Base-by-base conservation (phyloP, 2,113 vertebrate species). In the Caranx ignobilis region DNA sequence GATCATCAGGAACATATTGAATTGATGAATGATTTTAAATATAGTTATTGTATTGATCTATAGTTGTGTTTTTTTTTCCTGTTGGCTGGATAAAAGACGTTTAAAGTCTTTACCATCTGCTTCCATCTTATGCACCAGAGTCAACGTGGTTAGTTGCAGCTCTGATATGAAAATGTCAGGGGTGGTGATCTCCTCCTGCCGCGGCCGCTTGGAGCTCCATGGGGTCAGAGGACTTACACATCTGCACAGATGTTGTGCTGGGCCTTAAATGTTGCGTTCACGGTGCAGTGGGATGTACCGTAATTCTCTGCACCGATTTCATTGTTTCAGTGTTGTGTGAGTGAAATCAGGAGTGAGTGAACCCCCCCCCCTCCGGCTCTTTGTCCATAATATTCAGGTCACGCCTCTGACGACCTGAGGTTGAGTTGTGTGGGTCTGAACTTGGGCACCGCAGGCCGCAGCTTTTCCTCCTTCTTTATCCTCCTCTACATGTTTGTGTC, bases 381-480 rank as follows among this genome's bases (percentile, higher is more conserved):
- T 26, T 26, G 31, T 48, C 63, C 3, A 5, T 59, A 1, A 26
- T 10, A 9, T 52, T 41, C 13, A 26, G 11, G 7, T 16, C 37
- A 12, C 11, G 5, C 15, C 5, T 11, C 3, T 37, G 54, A 50
- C 56, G 0, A 32, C 50, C 39, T 26, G 6, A 18, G 32, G 57
- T 43, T 52, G 11, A 56, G 35, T 31, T 52, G 31, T 0, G 0
- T 10, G 13, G 3, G 4, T 57, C 37, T 57, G 31, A 26, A 60
- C 12, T 66, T 55, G 32, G 11, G 50, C 26, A 45, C 47, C 6
- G 19, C 48, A 50, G 21, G 47, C 21, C 31, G 37, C 39, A 64
- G 59, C 45, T 64, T 54, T 65, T 47, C n/a, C 65, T 50, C 35
- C 70, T 52, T 41, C 64, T 21, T 4, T 72, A 34, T 52, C 21